Evolutionary conservation across 2,113 vertebrate genomes (phyloP).

Genomic region (Hippocampus comes): DNA sequence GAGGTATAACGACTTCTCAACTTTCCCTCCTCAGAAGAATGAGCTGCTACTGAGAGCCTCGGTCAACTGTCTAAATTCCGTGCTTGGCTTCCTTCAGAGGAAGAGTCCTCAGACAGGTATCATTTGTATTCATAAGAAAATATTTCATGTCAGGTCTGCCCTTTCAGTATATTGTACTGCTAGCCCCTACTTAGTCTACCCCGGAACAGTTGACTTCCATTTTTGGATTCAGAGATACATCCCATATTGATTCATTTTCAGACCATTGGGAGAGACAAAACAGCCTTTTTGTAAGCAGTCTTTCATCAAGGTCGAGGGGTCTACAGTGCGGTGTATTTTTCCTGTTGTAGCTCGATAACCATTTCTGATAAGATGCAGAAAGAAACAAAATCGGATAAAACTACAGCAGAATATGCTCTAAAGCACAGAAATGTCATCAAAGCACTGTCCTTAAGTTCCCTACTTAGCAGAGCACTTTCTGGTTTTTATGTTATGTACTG

Average conservation of each 20-base stretch:
- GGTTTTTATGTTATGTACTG: no score
- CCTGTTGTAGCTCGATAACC: background rate
- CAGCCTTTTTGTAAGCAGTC: background rate
- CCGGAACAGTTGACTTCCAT: background rate
- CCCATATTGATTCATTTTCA: background rate
- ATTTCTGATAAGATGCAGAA: background rate
- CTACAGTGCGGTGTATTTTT: background rate
- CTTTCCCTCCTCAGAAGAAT: slow-evolving; percentile 77
- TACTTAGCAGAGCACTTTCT: no score
- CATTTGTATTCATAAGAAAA: background rate
- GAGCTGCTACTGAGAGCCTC: slow-evolving; percentile 78
- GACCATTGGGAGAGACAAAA: background rate
- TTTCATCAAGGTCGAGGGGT: background rate
- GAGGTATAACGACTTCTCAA: slow-evolving; percentile 2
- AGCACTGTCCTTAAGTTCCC: no score
- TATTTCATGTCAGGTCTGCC: background rate
- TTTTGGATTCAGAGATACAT: background rate
- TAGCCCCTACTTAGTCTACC: background rate
- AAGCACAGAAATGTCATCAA: no score
- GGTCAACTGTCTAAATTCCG: slow-evolving; percentile 80
- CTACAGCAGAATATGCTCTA: no score
- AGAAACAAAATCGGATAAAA: background rate
- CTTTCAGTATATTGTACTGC: background rate
- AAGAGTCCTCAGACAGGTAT: slow-evolving; percentile 78
- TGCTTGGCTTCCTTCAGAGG: slow-evolving; percentile 79